Evolutionary conservation across 1,140 invertebrate genomes (phyloP).

Genomic region (Penaeus japonicus): DNA sequence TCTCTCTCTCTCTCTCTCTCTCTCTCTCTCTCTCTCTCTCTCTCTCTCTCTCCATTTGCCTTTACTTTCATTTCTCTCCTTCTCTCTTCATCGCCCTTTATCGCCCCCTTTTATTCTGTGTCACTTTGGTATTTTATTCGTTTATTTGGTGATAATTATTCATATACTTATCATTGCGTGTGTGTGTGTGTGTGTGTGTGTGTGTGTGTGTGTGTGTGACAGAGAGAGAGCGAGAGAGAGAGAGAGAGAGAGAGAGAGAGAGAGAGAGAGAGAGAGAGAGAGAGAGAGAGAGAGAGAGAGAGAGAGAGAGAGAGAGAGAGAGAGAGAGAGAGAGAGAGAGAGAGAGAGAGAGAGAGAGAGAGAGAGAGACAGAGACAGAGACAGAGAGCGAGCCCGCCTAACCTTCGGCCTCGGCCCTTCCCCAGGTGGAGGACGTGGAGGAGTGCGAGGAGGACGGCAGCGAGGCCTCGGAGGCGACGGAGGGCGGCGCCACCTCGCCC

Average conservation of each 20-base stretch:
- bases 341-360: no score
- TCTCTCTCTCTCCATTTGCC: background rate
- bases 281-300: no score
- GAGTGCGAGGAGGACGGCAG: constrained; percentile 48
- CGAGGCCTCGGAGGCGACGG: constrained; percentile 23
- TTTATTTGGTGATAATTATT: background rate
- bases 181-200: background rate
- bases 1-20: background rate
- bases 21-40: background rate
- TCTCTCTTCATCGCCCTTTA: background rate
- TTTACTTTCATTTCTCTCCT: background rate
- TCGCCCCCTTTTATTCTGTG: no score
- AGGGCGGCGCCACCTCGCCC: constrained; percentile 26
- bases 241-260: no score
- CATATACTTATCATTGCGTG: background rate
- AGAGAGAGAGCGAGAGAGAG: no score
- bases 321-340: no score
- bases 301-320: no score
- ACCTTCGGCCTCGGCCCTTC: background rate
- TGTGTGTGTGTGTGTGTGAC: no score
- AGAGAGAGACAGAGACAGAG: no score
- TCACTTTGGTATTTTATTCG: background rate
- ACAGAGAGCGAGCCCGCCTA: background rate
- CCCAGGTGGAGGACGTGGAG: constrained; percentile 39
- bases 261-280: no score